Base-by-base conservation (phyloP, 2,113 vertebrate genomes). In the Syngnathus floridae region DNA sequence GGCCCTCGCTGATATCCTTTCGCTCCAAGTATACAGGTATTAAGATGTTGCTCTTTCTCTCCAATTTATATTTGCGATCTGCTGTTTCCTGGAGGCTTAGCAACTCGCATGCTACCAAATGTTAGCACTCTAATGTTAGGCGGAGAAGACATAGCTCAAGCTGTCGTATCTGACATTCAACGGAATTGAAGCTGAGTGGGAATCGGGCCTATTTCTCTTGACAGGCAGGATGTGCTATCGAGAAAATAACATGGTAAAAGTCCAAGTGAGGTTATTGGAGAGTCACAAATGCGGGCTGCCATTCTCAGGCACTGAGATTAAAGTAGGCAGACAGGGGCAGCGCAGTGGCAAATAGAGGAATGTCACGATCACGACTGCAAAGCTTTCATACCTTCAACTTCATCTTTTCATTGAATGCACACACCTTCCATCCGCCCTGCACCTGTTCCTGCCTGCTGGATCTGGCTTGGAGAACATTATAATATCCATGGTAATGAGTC, bases 1-100 rank as follows among this genome's bases (percentile, higher is more conserved):
- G 76, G 84, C 81, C 65, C 86, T 93, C 75, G 87, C 93, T 83
- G 91, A 95, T 95, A 96, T 96, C 95, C 94, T 95, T 93, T 90
- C 59, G 5, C 5, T 17, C 31, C 64, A 59, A 49, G 63, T 64
- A 38, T 38, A 62, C 38, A 63, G 70, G 49, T 26, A 55, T 74
- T 43, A 67, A 54, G 12, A 5, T 73, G n/a, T 61, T 5, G 69
- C 5, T 75, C 67, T 69, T 22, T 75, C 9, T 31, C 45, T 67
- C 57, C 13, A 22, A 66, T 75, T 56, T 54, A 58, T 76, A 64
- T 71, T 17, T 52, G 71, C 6, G 60, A 65, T 61, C 66, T 66
- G 17, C 11, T 62, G 38, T 81, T 81, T 74, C 61, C 49, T 72
- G 1, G 2, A 56, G 64, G 60, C 57, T 37, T 66, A 73, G 21